These are phyloP conservation scores for Vimba vimba DNA, from an alignment of 2,113 vertebrate genomes.

Conservation along the genomic window DNA sequence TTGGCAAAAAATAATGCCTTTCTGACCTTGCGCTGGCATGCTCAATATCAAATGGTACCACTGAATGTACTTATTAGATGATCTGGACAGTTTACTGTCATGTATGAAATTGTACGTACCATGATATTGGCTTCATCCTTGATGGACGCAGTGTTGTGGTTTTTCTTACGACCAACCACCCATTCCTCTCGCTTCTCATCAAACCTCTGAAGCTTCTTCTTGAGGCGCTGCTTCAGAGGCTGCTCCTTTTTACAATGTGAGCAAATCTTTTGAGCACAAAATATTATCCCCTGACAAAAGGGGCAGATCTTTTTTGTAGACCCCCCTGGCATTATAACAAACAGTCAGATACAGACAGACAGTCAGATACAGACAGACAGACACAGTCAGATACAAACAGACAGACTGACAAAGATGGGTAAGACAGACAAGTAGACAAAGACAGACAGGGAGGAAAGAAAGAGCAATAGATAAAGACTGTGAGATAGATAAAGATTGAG, in stretches of 20 bases:
- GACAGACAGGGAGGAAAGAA: neutral
- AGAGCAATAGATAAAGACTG: neutral
- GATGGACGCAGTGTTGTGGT: constrained; percentile 2
- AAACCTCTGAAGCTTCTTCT: neutral
- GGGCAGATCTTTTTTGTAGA: neutral
- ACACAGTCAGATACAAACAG: neutral
- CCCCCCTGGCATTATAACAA: neutral
- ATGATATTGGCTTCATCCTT: neutral
- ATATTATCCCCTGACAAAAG: neutral
- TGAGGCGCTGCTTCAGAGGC: neutral
- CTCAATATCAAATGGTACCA: too few species aligned
- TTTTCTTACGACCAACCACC: neutral
- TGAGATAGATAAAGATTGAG: neutral
- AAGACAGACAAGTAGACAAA: neutral
- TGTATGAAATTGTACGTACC: neutral
- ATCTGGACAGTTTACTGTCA: neutral
- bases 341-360: neutral
- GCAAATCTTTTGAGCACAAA: neutral
- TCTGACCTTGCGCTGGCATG: too few species aligned
- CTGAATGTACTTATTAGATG: too few species aligned
- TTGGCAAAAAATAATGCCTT: too few species aligned
- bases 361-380: neutral
- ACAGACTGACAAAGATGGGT: neutral
- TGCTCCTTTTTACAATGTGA: neutral
- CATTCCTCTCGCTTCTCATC: neutral